Conservation (phyloP, 2,797 vertebrate genomes). For the Petrocephalus sullivani region DNA sequence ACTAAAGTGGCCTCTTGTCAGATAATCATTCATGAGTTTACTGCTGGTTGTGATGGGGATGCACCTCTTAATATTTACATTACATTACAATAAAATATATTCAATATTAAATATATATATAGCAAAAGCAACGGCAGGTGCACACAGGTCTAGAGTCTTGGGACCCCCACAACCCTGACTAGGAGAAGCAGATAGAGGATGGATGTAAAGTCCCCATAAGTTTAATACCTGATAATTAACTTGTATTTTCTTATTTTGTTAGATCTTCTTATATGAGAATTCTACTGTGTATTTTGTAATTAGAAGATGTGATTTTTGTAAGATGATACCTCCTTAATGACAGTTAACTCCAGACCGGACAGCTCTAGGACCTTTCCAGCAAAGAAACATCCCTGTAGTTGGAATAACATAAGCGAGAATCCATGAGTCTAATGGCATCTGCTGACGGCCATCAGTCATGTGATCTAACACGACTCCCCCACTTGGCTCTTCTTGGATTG, state of each 20-base stretch:
- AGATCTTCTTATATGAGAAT: neutral
- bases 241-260: neutral
- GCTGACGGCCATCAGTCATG: conserved; percentile 41
- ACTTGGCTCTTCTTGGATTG: conserved; percentile 23
- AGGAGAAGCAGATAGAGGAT: neutral
- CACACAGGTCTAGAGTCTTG: neutral
- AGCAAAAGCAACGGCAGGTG: no score
- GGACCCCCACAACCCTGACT: neutral
- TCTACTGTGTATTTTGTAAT: neutral
- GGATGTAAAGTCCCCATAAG: neutral
- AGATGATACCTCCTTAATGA: neutral
- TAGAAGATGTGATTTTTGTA: neutral
- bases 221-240: neutral
- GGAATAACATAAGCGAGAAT: neutral
- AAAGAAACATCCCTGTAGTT: neutral
- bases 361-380: neutral
- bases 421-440: conserved; percentile 40
- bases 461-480: conserved; percentile 42
- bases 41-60: neutral
- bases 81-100: no score
- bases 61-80: no score
- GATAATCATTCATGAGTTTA: neutral
- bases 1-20: neutral
- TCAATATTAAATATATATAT: no score
- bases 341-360: neutral